phyloP scores from a whole-genome alignment of 2,797 vertebrate genomes.

The Netta rufina region DNA sequence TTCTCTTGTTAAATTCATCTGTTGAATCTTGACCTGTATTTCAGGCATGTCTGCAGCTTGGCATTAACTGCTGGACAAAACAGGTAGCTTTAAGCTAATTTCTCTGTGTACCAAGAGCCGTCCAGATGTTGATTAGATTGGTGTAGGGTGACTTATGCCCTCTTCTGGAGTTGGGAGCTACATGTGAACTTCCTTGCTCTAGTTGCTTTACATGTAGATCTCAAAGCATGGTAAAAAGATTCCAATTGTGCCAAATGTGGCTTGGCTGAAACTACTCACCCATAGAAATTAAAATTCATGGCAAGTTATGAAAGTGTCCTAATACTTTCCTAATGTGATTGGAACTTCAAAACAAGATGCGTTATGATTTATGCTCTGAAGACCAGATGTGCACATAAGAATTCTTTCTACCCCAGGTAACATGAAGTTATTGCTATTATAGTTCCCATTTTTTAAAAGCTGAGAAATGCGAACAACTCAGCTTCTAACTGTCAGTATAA shows the following conservation, averaged over 20 bases:
- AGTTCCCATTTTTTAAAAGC: background rate
- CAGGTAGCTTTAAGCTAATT: background rate
- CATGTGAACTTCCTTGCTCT: background rate
- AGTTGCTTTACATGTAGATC: background rate
- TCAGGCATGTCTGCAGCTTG: rapidly evolving
- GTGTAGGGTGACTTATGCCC: background rate
- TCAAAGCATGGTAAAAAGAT: background rate
- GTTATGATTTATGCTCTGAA: background rate
- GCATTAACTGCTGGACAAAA: background rate
- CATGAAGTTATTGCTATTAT: background rate
- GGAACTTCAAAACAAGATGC: background rate
- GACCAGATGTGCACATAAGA: background rate
- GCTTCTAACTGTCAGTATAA: background rate
- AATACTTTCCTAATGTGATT: background rate
- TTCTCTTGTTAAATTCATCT: background rate
- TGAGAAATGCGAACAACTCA: background rate
- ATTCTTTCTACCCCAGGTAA: background rate
- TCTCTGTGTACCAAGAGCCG: background rate
- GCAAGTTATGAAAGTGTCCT: background rate
- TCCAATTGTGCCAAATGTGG: background rate
- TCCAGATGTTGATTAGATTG: background rate
- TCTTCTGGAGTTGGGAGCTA: background rate
- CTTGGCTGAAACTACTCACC: background rate
- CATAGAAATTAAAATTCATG: background rate
- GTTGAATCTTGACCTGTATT: background rate